A percentile compares a stretch with the other conserved stretches of the same genome.
Evolutionary conservation across 2,113 vertebrate genomes (phyloP).

Genomic region (Pongo abelii): DNA sequence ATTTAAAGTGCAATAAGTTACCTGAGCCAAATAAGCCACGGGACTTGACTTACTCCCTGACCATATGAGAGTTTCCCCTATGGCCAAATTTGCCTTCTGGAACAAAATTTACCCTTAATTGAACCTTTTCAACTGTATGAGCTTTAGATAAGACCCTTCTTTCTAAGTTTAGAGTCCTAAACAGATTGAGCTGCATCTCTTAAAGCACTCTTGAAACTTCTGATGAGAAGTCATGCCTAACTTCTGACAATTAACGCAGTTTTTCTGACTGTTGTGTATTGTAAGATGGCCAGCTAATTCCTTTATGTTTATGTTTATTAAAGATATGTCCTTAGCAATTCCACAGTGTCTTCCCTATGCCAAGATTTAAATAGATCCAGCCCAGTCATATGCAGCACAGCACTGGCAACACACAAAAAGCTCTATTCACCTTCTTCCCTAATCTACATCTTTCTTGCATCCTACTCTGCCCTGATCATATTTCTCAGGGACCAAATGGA

Average conservation of each 20-base stretch:
- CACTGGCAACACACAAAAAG: not conserved
- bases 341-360: not conserved
- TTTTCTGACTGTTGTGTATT: not conserved
- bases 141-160: not conserved
- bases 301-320: not conserved
- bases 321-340: not conserved
- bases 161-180: not conserved
- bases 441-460: not conserved
- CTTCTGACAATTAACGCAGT: not conserved
- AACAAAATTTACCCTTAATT: conserved; percentile 45
- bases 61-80: conserved; percentile 40
- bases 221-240: not conserved
- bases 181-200: not conserved
- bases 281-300: not conserved
- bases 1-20: conserved; percentile 42
- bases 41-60: conserved; percentile 28
- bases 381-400: not conserved
- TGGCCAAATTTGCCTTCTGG: conserved; percentile 61
- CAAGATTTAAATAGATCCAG: not conserved
- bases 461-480: not conserved
- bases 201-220: not conserved
- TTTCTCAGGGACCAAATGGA: not conserved
- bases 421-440: not conserved
- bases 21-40: conserved; percentile 35
- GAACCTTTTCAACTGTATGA: not conserved